phyloP scores from a whole-genome alignment of 2,113 vertebrate genomes.

The Nibea coibor region DNA sequence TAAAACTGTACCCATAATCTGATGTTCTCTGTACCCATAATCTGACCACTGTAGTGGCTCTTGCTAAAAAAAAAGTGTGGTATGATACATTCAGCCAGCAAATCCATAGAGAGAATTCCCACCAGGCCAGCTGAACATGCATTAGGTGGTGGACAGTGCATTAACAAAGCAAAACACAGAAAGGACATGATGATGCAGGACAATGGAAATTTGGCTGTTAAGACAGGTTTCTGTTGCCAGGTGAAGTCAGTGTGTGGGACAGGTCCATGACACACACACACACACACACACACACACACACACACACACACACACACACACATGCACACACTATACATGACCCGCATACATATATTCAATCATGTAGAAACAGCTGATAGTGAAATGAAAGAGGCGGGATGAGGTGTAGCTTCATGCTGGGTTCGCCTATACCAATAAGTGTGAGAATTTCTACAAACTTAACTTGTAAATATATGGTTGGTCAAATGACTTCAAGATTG shows the following conservation, averaged over 20 bases:
- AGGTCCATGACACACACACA: slow-evolving; percentile 1
- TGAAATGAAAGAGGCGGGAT: neutral
- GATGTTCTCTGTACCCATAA: neutral
- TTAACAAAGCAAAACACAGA: neutral
- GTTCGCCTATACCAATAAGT: neutral
- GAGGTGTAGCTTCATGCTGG: neutral
- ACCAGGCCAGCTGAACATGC: neutral
- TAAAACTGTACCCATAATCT: neutral
- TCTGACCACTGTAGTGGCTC: neutral
- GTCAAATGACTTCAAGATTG: neutral
- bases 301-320: neutral
- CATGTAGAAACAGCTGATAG: neutral
- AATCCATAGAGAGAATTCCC: neutral
- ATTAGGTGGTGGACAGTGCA: slow-evolving; percentile 9
- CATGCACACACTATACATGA: neutral
- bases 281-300: neutral
- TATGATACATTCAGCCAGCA: neutral
- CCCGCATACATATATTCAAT: neutral
- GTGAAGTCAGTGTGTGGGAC: slow-evolving; percentile 25
- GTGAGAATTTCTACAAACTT: neutral
- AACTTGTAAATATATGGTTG: neutral
- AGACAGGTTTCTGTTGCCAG: slow-evolving; percentile 17
- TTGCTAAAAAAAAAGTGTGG: neutral
- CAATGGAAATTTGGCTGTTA: slow-evolving; percentile 16
- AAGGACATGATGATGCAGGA: neutral